phyloP scores from a whole-genome alignment of 1,140 invertebrate genomes.

The Zaprionus ghesquierei region DNA sequence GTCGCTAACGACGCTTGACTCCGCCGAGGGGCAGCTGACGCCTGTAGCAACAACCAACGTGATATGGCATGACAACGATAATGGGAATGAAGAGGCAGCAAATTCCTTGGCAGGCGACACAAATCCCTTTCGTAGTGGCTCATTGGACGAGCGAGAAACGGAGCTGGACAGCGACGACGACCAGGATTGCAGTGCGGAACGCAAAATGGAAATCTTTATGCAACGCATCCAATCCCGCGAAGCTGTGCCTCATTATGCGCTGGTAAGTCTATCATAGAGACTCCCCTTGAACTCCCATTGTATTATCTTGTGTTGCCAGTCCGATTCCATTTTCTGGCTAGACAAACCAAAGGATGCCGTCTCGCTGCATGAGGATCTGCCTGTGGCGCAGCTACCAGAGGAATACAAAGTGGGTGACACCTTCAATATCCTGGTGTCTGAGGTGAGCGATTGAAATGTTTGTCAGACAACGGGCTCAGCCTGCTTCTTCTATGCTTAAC shows the following conservation, averaged over 20 bases:
- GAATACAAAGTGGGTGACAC: neutral
- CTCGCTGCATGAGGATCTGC: neutral
- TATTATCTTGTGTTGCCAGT: neutral
- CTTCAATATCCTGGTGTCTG: neutral
- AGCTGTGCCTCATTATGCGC: slow-evolving; percentile 22
- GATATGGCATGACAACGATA: neutral
- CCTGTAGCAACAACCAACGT: neutral
- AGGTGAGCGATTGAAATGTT: slow-evolving; percentile 1
- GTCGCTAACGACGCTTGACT: neutral
- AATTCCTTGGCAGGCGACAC: too few species aligned
- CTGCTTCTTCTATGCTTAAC: neutral
- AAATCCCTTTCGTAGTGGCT: slow-evolving; percentile 1
- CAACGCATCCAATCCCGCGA: neutral
- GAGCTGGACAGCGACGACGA: neutral
- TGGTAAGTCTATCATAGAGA: slow-evolving; percentile 8
- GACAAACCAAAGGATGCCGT: slow-evolving; percentile 39
- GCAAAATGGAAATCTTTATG: slow-evolving; percentile 2
- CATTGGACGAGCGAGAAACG: neutral
- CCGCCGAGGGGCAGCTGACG: neutral
- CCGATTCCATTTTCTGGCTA: slow-evolving; percentile 26
- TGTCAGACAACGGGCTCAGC: neutral
- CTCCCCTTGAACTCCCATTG: too few species aligned
- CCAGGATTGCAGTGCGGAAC: neutral
- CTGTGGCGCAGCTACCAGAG: neutral
- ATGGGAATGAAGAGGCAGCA: neutral